Conservation (phyloP, 1,140 invertebrate genomes). For the Charaxes varanes region DNA sequence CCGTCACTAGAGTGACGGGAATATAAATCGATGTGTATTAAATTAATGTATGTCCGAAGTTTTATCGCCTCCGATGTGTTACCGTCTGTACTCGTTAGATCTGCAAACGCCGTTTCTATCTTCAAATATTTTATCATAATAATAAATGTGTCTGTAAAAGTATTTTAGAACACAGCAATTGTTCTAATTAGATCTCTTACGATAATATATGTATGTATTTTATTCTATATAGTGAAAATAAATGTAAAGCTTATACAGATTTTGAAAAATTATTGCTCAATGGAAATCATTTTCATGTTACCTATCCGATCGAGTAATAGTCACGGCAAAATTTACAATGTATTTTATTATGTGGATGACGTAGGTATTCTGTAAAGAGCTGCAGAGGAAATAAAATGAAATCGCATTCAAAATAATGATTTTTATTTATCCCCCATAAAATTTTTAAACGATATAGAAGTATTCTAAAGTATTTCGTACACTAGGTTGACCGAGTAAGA, state of each 20-base stretch:
- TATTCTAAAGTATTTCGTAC: too few species aligned
- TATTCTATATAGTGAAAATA: not conserved
- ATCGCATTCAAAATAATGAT: conserved; percentile 17
- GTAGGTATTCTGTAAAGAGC: conserved; percentile 24
- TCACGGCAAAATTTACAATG: conserved; percentile 18
- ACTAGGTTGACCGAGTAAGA: too few species aligned
- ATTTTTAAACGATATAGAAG: too few species aligned
- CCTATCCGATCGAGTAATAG: conserved; percentile 13
- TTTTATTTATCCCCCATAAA: not conserved
- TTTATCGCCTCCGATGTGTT: conserved; percentile 6
- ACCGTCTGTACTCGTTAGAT: conserved; percentile 5
- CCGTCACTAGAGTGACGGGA: conserved; percentile 21
- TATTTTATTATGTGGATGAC: conserved; percentile 22
- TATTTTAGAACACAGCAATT: too few species aligned
- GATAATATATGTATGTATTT: conserved; percentile 10
- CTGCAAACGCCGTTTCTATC: too few species aligned
- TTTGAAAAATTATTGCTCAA: conserved; percentile 26
- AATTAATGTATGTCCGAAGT: conserved; percentile 6
- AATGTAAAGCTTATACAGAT: conserved; percentile 16
- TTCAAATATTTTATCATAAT: too few species aligned
- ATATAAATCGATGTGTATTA: conserved; percentile 4
- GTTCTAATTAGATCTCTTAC: conserved; percentile 17
- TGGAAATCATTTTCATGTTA: conserved; percentile 17
- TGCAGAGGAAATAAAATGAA: conserved; percentile 22
- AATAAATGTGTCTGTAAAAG: conserved; percentile 9